A percentile compares a stretch with the other conserved stretches of the same genome.
Evolutionary conservation across 2,888 invertebrate species (phyloP).

Genomic region (Theretra japonica): DNA sequence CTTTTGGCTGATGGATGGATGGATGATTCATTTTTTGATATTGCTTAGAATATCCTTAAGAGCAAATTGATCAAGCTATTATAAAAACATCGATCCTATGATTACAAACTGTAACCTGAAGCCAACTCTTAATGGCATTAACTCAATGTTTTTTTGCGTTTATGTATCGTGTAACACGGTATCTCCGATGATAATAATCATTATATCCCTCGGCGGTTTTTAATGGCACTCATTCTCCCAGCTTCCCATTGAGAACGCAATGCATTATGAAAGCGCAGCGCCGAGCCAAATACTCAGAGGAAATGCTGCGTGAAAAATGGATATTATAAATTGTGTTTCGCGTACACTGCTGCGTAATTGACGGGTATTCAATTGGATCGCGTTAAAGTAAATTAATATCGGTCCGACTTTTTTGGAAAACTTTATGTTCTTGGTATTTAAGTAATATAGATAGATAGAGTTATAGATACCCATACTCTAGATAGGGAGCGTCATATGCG

Average conservation of each 20-base stretch:
- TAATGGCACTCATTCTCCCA: slow-evolving; percentile 44
- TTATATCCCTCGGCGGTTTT: slow-evolving; percentile 45
- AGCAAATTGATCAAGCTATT: not conserved
- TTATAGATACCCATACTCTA: too few species aligned
- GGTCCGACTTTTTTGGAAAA: not conserved
- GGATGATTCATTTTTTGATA: not conserved
- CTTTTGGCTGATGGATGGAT: too few species aligned
- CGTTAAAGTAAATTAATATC: not conserved
- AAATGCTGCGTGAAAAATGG: not conserved
- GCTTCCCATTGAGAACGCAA: slow-evolving; percentile 40
- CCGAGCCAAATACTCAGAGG: not conserved
- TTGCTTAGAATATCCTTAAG: not conserved
- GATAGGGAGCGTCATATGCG: too few species aligned
- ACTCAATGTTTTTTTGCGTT: slow-evolving; percentile 28
- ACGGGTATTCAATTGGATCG: slow-evolving; percentile 3
- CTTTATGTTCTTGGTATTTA: too few species aligned
- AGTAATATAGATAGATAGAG: too few species aligned
- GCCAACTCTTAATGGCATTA: slow-evolving; percentile 27
- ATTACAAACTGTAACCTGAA: slow-evolving; percentile 27
- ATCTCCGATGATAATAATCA: slow-evolving; percentile 41
- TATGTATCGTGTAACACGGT: slow-evolving; percentile 28
- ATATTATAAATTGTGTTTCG: not conserved
- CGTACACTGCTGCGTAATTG: not conserved
- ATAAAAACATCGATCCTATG: not conserved
- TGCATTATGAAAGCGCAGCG: slow-evolving; percentile 29